Conservation (phyloP, 2,113 vertebrate genomes). For the Bufo bufo region DNA sequence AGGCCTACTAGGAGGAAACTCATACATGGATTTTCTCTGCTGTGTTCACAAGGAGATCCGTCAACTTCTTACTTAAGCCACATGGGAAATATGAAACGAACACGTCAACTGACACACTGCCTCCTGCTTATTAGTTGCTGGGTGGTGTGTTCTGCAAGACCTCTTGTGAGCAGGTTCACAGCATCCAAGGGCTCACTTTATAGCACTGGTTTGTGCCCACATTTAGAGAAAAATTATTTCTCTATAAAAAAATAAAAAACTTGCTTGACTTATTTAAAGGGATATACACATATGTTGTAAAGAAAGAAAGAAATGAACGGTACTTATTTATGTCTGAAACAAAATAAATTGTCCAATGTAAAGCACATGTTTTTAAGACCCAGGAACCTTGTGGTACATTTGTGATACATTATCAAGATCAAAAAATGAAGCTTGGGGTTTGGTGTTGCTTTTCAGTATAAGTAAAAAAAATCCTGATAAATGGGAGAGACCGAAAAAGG, state of each 20-base stretch:
- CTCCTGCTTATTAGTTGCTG: slow-evolving; percentile 56
- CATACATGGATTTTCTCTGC: slow-evolving; percentile 93
- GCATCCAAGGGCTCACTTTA: slow-evolving; percentile 48
- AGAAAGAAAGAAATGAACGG: neutral
- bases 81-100: neutral
- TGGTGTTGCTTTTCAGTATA: neutral
- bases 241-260: neutral
- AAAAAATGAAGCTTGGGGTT: neutral
- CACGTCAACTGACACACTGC: slow-evolving; percentile 42
- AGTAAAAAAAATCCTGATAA: too few relatives aligned
- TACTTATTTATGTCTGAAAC: slow-evolving; percentile 37
- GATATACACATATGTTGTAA: neutral
- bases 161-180: slow-evolving; percentile 67
- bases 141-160: slow-evolving; percentile 58
- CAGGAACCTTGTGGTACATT: neutral
- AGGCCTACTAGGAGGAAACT: slow-evolving; percentile 84
- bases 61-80: slow-evolving; percentile 86
- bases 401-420: neutral
- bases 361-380: neutral
- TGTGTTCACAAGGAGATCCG: slow-evolving; percentile 90
- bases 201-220: slow-evolving; percentile 1
- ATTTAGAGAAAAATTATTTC: slow-evolving; percentile 26
- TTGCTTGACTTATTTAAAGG: neutral
- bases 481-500: too few relatives aligned
- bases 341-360: neutral